Conservation (phyloP, 2,797 vertebrate genomes). For the Falco biarmicus region DNA sequence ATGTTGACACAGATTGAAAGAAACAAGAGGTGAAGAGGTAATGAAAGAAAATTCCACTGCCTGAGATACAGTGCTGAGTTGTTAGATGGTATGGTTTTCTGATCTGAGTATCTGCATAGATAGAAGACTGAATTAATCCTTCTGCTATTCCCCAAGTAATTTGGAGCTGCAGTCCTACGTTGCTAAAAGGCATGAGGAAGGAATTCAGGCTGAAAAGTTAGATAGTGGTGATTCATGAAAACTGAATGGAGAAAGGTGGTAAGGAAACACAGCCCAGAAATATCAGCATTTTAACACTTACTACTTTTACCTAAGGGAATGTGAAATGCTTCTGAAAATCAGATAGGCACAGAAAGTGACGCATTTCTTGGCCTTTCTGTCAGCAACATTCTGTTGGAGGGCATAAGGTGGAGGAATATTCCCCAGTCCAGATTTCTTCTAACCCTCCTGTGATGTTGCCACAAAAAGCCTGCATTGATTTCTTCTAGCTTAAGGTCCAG, state of each 20-base stretch:
- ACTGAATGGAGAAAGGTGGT: accelerated
- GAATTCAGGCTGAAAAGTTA: background rate
- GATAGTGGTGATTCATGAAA: background rate
- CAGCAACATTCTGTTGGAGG: background rate
- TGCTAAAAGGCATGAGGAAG: background rate
- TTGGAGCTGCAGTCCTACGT: background rate
- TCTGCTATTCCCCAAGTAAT: background rate
- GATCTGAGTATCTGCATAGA: background rate
- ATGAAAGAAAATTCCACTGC: background rate
- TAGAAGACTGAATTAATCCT: background rate
- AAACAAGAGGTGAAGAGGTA: background rate
- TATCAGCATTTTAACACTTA: background rate
- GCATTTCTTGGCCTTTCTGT: background rate
- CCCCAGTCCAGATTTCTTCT: background rate
- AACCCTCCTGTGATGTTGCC: background rate
- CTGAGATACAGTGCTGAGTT: background rate
- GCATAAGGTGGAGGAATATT: background rate
- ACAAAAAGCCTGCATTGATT: background rate
- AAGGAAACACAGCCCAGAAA: background rate
- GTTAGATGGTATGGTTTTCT: background rate
- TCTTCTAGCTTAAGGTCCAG: background rate
- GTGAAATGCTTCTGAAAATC: background rate
- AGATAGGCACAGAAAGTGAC: background rate
- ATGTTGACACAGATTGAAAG: background rate
- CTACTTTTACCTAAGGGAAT: background rate